A percentile compares a stretch with the other conserved stretches of the same genome.
These are phyloP conservation scores for Lateolabrax maculatus DNA, from an alignment of 2,797 vertebrate genomes.

Conservation along the genomic window DNA sequence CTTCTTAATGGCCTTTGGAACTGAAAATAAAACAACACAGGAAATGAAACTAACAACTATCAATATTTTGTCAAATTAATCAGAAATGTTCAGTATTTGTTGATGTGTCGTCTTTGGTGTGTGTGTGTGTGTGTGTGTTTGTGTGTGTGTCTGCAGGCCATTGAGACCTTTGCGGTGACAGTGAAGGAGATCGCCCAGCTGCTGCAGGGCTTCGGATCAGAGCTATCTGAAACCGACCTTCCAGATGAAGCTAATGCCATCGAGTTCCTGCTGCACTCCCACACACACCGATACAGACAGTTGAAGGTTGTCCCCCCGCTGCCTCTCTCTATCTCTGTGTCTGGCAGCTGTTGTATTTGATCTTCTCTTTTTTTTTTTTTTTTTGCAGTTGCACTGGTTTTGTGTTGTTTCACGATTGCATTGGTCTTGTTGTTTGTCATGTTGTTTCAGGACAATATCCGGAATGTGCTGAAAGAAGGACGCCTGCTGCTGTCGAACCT, in stretches of 20 bases:
- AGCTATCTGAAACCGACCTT: constrained; percentile 93
- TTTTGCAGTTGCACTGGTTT: background rate
- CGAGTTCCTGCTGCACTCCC: constrained; percentile 90
- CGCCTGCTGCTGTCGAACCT: constrained; percentile 91
- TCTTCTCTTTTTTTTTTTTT: background rate
- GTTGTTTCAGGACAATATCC: constrained; percentile 89
- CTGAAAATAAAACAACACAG: background rate
- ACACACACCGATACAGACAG: constrained; percentile 91
- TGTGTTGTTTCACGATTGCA: background rate
- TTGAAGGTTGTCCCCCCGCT: constrained; percentile 88
- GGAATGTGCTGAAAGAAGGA: constrained; percentile 92
- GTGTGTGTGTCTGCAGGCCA: constrained; percentile 85
- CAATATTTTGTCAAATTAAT: too few relatives aligned
- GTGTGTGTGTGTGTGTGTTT: constrained; percentile 15
- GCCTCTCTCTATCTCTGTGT: background rate
- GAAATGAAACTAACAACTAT: background rate
- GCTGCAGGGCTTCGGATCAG: constrained; percentile 94
- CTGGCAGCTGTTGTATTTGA: background rate
- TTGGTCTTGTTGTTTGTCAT: background rate
- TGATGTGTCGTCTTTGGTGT: background rate
- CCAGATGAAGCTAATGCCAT: constrained; percentile 90
- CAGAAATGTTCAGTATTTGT: background rate
- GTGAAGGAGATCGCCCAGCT: constrained; percentile 98
- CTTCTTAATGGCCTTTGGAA: background rate
- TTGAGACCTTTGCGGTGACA: constrained; percentile 96